Percentiles rank a stretch among this genome's conserved stretches.
Evolutionary conservation across 2,113 vertebrate species (phyloP).

Genomic region (Pseudopodoces humilis): DNA sequence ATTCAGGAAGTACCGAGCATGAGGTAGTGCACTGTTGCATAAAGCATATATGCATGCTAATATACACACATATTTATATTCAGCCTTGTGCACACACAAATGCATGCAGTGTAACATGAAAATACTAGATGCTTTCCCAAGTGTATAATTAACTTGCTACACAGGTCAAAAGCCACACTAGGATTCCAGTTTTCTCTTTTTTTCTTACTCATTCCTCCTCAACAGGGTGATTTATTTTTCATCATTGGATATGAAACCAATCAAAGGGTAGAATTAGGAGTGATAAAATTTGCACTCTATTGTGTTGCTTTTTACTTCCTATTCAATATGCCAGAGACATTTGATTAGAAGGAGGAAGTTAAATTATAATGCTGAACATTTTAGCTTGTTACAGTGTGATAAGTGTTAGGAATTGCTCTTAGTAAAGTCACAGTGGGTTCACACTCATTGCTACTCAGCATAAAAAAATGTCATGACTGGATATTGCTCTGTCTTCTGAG

Average conservation of each 20-base stretch:
- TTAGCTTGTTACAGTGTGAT: not conserved
- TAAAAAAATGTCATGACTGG: not conserved
- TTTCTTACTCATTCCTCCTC: not conserved
- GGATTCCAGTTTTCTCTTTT: not conserved
- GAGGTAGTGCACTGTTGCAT: not conserved
- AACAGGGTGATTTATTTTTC: not conserved
- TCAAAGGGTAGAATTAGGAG: not conserved
- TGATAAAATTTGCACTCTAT: not conserved
- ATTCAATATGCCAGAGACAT: not conserved
- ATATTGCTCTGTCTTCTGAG: not conserved
- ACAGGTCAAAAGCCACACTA: not conserved
- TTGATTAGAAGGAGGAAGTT: not conserved
- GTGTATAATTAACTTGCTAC: not conserved
- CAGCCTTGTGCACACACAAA: not conserved
- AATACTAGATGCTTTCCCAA: not conserved
- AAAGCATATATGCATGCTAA: not conserved
- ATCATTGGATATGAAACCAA: not conserved
- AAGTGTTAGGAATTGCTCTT: not conserved
- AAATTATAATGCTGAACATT: not conserved
- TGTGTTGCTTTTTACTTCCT: not conserved
- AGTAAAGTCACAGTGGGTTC: not conserved
- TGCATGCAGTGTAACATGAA: not conserved
- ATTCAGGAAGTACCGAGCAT: not conserved
- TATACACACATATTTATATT: not conserved
- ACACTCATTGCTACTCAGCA: not conserved